Base-by-base conservation (phyloP, 2,888 invertebrate species). In the Trichopria drosophilae region DNA sequence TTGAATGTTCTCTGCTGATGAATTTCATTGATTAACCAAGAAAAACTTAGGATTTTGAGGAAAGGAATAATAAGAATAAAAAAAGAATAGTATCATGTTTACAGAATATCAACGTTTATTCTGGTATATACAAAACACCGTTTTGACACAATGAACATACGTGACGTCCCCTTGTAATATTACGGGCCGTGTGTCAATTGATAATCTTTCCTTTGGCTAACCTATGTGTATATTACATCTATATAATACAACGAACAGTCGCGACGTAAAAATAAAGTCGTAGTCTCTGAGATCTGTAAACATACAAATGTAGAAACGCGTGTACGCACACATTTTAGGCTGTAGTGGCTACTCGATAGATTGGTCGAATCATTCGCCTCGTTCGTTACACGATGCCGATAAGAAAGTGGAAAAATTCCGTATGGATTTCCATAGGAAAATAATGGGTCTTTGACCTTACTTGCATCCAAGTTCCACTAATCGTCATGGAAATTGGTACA, bases 281-380 rank as follows among this genome's bases (percentile, higher is more conserved):
- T 48, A 40, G 37, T 41, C 29, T 54, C 44, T 53, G 55, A 55
- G 55, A 59, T 57, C 58, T 61, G 55, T 55, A 59, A 68, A 66
- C 59, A 61, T 68, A 66, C 58, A 68, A 67, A 67, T 61, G 63
- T 67, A 66, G 63, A 68, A 67, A 68, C 60, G 59, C 53, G 54
- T 59, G 51, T 61, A 60, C 50, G 58, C 51, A 48, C 42, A 37
- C 56, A 43, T 41, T 34, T 40, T 61, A 42, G 44, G 57, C 46
- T 55, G 52, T 45, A 36, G 16, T 37, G 19, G 39, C 24, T 24
- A 45, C 22, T 40, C 26, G 18, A 13, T 51, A 26, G 9, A 28
- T 55, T 31, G 39, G 43, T 45, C 31, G 45, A 39, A 43, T 24
- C 31, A 44, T 42, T 29, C 34, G 24, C 20, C 32, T 6, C 20